Evolutionary conservation across 1,140 invertebrate species (phyloP).

Genomic region (Polypedilum vanderplanki): DNA sequence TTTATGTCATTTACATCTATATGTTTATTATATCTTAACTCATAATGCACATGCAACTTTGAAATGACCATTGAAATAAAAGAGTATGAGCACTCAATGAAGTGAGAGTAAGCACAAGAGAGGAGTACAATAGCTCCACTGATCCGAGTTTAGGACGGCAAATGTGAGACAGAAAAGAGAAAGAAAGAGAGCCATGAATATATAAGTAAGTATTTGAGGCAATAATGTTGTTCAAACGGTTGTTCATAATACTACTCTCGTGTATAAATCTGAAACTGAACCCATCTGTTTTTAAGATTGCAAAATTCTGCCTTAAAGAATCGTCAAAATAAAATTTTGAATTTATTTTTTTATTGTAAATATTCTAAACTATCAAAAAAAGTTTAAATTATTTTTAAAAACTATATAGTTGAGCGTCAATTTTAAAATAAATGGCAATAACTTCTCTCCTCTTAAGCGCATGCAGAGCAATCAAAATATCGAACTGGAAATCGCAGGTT

Average conservation of each 20-base stretch:
- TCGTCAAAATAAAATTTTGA: background rate
- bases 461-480: background rate
- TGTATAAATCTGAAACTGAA: background rate
- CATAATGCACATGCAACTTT: too few relatives aligned
- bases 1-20: too few relatives aligned
- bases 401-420: background rate
- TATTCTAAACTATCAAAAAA: slow-evolving; percentile 9
- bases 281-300: background rate
- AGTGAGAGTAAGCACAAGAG: background rate
- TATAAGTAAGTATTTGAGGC: background rate
- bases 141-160: background rate
- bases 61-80: background rate
- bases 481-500: slow-evolving; percentile 16
- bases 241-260: background rate
- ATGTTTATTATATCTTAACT: too few relatives aligned
- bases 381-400: background rate
- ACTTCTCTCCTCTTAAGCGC: background rate
- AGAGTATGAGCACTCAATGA: background rate
- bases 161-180: background rate
- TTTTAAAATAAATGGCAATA: slow-evolving; percentile 3
- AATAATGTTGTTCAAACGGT: slow-evolving; percentile 21
- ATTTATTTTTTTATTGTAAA: background rate
- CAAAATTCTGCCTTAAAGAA: background rate
- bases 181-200: slow-evolving; percentile 25
- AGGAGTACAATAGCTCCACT: background rate